These are phyloP conservation scores for Drosophila carrolli DNA, from an alignment of 1,140 invertebrate species.

Conservation along the genomic window DNA sequence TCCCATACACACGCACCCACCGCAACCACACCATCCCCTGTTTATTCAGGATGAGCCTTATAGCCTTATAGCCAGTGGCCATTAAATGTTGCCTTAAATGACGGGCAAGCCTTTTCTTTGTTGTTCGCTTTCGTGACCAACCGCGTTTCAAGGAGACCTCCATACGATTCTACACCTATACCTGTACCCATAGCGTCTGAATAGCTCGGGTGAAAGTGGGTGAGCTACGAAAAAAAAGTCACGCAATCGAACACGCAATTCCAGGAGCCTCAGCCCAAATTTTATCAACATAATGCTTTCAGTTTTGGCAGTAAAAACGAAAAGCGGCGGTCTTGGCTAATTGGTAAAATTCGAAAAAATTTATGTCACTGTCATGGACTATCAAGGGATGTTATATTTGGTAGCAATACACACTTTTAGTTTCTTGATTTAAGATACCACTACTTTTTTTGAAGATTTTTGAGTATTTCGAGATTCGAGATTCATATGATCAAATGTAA, in stretches of 20 bases:
- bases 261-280: slow-evolving; percentile 44
- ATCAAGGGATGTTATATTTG: background rate
- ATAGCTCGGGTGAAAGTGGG: slow-evolving; percentile 35
- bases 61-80: slow-evolving; percentile 73
- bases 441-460: no score
- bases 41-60: slow-evolving; percentile 63
- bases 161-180: slow-evolving; percentile 2
- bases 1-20: slow-evolving; percentile 63
- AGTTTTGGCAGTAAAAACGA: slow-evolving; percentile 55
- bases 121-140: slow-evolving; percentile 75
- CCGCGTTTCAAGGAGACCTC: slow-evolving; percentile 77
- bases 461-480: no score
- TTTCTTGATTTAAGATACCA: no score
- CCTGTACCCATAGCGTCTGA: slow-evolving; percentile 5
- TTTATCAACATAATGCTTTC: slow-evolving; percentile 63
- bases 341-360: slow-evolving; percentile 63
- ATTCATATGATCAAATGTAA: no score
- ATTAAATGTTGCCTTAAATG: slow-evolving; percentile 82
- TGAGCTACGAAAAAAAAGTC: slow-evolving; percentile 69
- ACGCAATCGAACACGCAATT: slow-evolving; percentile 76
- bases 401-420: background rate
- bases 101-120: slow-evolving; percentile 77
- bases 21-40: slow-evolving; percentile 20
- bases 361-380: slow-evolving; percentile 45
- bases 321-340: slow-evolving; percentile 39